These are phyloP conservation scores for Xestia c-nigrum DNA, from an alignment of 2,888 invertebrate genomes.

Conservation along the genomic window DNA sequence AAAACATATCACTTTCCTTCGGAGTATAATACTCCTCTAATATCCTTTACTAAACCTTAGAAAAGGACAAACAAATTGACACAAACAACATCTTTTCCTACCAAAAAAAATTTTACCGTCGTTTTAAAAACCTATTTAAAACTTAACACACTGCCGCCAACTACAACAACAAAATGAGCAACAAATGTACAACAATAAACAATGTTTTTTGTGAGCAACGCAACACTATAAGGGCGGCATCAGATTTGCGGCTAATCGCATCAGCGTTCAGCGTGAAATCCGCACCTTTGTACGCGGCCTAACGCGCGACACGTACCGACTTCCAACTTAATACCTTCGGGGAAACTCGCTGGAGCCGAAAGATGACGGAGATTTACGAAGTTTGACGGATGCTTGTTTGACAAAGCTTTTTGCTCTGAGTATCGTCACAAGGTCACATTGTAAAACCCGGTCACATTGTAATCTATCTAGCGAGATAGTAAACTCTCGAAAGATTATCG, in stretches of 20 bases:
- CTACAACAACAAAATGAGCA: slow-evolving; percentile 52
- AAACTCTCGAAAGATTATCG: no score
- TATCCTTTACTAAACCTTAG: neutral
- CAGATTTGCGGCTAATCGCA: slow-evolving; percentile 66
- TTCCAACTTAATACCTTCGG: slow-evolving; percentile 45
- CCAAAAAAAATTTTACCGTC: neutral
- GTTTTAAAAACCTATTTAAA: slow-evolving; percentile 36
- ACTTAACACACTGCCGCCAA: slow-evolving; percentile 35
- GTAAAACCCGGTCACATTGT: no score
- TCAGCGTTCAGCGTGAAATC: slow-evolving; percentile 69
- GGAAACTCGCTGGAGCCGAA: slow-evolving; percentile 40
- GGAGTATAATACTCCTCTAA: no score
- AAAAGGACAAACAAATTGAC: slow-evolving; percentile 17
- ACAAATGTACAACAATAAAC: slow-evolving; percentile 56
- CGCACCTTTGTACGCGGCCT: slow-evolving; percentile 57
- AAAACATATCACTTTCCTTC: slow-evolving; percentile 20
- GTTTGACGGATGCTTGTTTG: slow-evolving; percentile 4
- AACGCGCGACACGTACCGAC: slow-evolving; percentile 61
- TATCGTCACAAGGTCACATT: no score
- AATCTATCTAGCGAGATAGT: no score
- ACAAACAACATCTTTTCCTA: neutral
- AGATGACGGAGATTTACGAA: slow-evolving; percentile 41
- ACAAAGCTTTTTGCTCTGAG: neutral
- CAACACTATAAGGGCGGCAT: slow-evolving; percentile 53
- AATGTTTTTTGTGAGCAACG: slow-evolving; percentile 52